These are phyloP conservation scores for Echinops telfairi DNA, from an alignment of 2,113 vertebrate genomes.

Conservation along the genomic window DNA sequence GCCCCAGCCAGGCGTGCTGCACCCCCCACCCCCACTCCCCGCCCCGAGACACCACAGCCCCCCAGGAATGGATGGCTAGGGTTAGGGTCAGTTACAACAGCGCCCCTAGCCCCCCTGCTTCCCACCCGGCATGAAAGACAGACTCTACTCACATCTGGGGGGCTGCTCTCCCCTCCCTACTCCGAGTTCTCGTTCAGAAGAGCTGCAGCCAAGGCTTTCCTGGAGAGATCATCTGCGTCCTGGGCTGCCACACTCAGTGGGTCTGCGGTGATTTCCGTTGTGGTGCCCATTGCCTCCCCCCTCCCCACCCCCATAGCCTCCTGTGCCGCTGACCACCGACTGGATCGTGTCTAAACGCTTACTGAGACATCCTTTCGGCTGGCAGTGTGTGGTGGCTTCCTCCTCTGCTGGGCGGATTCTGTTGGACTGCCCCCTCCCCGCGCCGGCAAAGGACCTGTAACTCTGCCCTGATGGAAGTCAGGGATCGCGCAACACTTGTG, in stretches of 20 bases:
- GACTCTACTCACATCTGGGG: conserved; percentile 56
- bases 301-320: neutral
- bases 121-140: conserved; percentile 49
- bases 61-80: fast-evolving
- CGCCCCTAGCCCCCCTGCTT: neutral
- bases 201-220: neutral
- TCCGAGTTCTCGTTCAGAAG: neutral
- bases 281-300: neutral
- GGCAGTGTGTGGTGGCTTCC: neutral
- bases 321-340: neutral
- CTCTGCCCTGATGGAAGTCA: conserved; percentile 3
- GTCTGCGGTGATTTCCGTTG: conserved; percentile 26
- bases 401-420: conserved; percentile 30
- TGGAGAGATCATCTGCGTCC: conserved; percentile 37
- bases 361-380: conserved; percentile 57
- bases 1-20: neutral
- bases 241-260: conserved; percentile 54
- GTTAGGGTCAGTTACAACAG: neutral
- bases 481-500: fast-evolving
- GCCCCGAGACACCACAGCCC: neutral
- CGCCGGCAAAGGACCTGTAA: conserved; percentile 66
- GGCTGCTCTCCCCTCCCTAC: conserved; percentile 39
- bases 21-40: neutral
- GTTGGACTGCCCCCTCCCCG: conserved; percentile 17
- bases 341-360: neutral